Percentiles rank a stretch among this genome's conserved stretches.
Evolutionary conservation across 2,113 vertebrate species (phyloP).

Genomic region (Barnardius zonarius): DNA sequence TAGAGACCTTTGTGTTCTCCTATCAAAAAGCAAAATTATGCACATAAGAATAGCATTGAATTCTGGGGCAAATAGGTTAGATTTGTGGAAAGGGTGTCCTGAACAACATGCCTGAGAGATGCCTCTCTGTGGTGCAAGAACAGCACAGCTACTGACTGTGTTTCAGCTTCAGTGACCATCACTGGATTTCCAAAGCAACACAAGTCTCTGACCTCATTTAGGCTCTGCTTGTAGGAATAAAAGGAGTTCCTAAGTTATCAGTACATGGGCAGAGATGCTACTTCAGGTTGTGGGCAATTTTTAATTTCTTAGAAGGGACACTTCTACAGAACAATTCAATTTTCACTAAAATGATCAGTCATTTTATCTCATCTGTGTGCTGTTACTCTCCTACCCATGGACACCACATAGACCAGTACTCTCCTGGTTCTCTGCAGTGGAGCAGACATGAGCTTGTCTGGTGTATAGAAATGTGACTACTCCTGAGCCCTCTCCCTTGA

Average conservation of each 20-base stretch:
- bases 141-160: background rate
- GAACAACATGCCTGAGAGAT: background rate
- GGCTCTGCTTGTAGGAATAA: background rate
- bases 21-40: background rate
- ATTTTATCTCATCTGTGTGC: background rate
- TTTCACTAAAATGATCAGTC: background rate
- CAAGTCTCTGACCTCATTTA: background rate
- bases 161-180: background rate
- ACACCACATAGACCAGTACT: fast-evolving
- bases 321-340: background rate
- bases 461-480: background rate
- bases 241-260: background rate
- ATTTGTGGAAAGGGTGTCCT: background rate
- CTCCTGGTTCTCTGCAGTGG: background rate
- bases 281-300: background rate
- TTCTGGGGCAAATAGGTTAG: background rate
- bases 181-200: background rate
- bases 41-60: fast-evolving
- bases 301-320: background rate
- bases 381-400: background rate
- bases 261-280: fast-evolving
- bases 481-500: background rate
- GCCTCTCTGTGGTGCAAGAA: background rate
- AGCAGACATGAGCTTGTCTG: background rate
- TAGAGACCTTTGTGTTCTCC: background rate